Conservation (phyloP, 2,113 vertebrate species). For the Odontophorus gujanensis region DNA sequence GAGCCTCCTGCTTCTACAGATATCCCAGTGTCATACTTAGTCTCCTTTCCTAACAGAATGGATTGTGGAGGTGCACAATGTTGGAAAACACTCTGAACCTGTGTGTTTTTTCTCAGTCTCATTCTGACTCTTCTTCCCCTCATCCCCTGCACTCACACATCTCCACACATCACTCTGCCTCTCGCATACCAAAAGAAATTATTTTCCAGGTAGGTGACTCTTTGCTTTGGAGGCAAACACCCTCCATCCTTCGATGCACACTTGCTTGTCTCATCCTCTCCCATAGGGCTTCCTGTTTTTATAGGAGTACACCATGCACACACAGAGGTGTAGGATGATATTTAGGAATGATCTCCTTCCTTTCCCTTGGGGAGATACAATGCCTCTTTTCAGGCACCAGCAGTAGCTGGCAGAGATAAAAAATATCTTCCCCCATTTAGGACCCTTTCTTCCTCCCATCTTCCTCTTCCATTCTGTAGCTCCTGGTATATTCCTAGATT, state of each 20-base stretch:
- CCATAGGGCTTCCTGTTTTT: neutral
- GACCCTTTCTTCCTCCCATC: neutral
- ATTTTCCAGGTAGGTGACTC: fast-evolving
- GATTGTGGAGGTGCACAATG: neutral
- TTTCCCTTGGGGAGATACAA: neutral
- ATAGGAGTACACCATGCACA: fast-evolving
- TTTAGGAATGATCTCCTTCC: neutral
- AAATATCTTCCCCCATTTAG: neutral
- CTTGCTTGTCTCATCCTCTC: neutral
- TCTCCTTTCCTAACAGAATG: neutral
- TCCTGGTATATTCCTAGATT: neutral
- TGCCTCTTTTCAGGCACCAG: neutral
- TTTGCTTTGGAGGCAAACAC: neutral
- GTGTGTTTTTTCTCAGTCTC: fast-evolving
- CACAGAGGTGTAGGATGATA: fast-evolving
- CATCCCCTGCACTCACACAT: neutral
- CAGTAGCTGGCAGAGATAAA: neutral
- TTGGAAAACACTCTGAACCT: too few species aligned
- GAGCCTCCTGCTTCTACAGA: neutral
- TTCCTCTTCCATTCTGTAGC: neutral
- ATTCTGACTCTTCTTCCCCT: neutral
- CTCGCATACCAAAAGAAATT: neutral
- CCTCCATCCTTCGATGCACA: neutral
- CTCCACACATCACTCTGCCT: neutral
- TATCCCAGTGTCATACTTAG: neutral